Percentiles rank a stretch among this genome's conserved stretches.
Evolutionary conservation across 1,140 invertebrate species (phyloP).

Genomic region (Batillaria attramentaria): DNA sequence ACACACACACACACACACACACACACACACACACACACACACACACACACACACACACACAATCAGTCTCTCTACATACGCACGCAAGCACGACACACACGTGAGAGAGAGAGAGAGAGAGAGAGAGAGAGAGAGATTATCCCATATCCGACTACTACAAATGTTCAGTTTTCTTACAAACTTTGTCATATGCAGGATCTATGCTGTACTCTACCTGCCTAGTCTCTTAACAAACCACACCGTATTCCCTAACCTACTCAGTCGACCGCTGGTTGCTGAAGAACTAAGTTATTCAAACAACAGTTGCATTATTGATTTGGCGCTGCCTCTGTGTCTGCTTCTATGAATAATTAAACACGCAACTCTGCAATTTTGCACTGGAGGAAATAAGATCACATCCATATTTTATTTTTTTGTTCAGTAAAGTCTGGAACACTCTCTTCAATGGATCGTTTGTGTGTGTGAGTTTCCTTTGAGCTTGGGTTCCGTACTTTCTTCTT

Average conservation of each 20-base stretch:
- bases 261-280: background rate
- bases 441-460: too few species aligned
- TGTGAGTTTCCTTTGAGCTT: too few species aligned
- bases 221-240: too few species aligned
- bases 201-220: too few species aligned
- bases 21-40: background rate
- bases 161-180: background rate
- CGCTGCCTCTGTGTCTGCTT: slow-evolving; percentile 6
- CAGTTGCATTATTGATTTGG: slow-evolving; percentile 16
- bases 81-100: too few species aligned
- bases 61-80: background rate
- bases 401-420: slow-evolving; percentile 13
- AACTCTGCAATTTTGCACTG: slow-evolving; percentile 6
- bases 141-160: background rate
- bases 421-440: too few species aligned
- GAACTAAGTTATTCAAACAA: slow-evolving; percentile 13
- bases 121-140: too few species aligned
- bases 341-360: slow-evolving; percentile 12
- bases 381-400: slow-evolving; percentile 10
- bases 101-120: too few species aligned
- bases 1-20: slow-evolving; percentile 1
- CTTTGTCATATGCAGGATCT: background rate
- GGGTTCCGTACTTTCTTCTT: too few species aligned
- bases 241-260: too few species aligned
- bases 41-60: slow-evolving; percentile 5